Percentiles rank a stretch among this genome's conserved stretches.
Evolutionary conservation across 2,888 invertebrate genomes (phyloP).

Genomic region (Pseudanteris insignis): DNA sequence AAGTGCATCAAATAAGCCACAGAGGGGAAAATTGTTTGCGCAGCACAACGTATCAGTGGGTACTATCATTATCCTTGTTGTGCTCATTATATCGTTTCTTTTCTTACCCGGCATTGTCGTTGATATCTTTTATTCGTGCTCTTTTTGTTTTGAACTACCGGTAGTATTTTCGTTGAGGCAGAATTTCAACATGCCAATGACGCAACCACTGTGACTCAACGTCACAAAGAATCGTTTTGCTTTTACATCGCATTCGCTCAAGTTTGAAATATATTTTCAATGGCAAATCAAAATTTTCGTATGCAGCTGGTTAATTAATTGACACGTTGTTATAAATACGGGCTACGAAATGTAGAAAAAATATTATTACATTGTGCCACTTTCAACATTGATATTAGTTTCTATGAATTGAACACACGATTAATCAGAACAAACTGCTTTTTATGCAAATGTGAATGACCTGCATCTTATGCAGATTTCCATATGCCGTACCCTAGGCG

Average conservation of each 20-base stretch:
- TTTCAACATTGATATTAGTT: too few relatives aligned
- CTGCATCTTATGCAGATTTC: conserved; percentile 34
- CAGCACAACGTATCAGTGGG: conserved; percentile 15
- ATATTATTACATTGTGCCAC: too few relatives aligned
- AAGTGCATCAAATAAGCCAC: conserved; percentile 19
- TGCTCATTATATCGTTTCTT: conserved; percentile 19
- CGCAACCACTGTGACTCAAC: conserved; percentile 5
- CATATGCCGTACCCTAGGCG: conserved; percentile 21
- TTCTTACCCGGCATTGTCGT: conserved; percentile 12
- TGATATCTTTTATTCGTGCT: conserved; percentile 21
- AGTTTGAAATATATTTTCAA: too few relatives aligned
- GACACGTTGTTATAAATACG: too few relatives aligned
- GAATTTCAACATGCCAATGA: conserved; percentile 20
- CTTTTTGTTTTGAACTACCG: conserved; percentile 26
- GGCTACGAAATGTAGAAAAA: too few relatives aligned
- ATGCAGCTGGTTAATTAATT: too few relatives aligned
- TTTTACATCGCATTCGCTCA: too few relatives aligned
- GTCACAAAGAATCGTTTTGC: conserved; percentile 1
- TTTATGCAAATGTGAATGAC: conserved; percentile 31
- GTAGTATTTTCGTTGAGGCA: conserved; percentile 17
- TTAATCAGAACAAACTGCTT: conserved; percentile 15
- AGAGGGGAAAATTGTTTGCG: conserved; percentile 33
- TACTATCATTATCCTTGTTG: conserved; percentile 29
- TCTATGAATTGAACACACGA: too few relatives aligned
- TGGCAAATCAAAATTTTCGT: too few relatives aligned